Conservation (phyloP, 1,140 invertebrate species). For the Zeugodacus cucurbitae region DNA sequence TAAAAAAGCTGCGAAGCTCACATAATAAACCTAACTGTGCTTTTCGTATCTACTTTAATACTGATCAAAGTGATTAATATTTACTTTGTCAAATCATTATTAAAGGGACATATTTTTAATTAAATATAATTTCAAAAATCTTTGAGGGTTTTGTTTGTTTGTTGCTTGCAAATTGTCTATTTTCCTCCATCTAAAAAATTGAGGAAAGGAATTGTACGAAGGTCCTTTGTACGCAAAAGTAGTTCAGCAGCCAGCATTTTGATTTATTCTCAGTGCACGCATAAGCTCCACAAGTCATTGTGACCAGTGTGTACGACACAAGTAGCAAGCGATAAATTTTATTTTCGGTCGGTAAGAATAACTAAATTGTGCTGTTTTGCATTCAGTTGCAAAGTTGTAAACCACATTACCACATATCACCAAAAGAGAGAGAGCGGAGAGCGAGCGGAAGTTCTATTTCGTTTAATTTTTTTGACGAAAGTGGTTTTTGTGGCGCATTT, state of each 20-base stretch:
- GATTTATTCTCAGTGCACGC: not conserved
- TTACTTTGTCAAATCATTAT: constrained; percentile 25
- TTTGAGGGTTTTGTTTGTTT: constrained; percentile 55
- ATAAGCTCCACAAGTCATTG: not conserved
- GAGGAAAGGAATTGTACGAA: constrained; percentile 62
- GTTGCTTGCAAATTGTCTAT: constrained; percentile 64
- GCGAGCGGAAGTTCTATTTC: not conserved
- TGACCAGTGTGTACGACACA: constrained; percentile 63
- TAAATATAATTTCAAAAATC: not conserved
- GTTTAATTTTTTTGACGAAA: constrained; percentile 10
- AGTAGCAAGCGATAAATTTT: constrained; percentile 65
- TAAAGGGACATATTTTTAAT: constrained; percentile 47
- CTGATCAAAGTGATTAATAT: constrained; percentile 50
- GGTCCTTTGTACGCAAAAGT: constrained; percentile 49
- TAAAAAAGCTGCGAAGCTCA: constrained; percentile 59
- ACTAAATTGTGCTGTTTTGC: constrained; percentile 45
- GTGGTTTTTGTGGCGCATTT: constrained; percentile 52
- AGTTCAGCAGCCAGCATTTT: not conserved
- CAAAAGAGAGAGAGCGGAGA: not conserved
- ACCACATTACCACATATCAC: constrained; percentile 37
- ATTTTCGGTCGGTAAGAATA: constrained; percentile 60
- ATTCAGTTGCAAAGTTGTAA: constrained; percentile 35
- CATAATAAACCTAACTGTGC: constrained; percentile 61
- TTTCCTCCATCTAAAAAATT: constrained; percentile 43
- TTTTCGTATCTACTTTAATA: constrained; percentile 49